Evolutionary conservation across 2,797 vertebrate species (phyloP), one percentile per base, ranked within the genome.

Genomic region (Pseudomugil tenellus): DNA sequence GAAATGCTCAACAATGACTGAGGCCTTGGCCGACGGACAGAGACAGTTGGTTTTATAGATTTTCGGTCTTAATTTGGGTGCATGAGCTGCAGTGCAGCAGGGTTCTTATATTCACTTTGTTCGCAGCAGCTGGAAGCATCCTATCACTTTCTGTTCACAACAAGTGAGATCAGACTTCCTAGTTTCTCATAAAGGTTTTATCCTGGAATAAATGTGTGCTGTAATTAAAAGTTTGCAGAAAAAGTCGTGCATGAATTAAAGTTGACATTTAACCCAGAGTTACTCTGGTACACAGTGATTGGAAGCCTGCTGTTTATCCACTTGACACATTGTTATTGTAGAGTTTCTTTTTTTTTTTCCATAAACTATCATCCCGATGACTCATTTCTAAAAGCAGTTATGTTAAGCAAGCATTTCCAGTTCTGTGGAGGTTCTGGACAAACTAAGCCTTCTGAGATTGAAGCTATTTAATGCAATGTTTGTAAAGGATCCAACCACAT

Each of bases 91-190:
- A 49, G 32, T 37, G 43, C 32, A n/a, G 63, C 56, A n/a, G 21
- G 25, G 48, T 46, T 64, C 9, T 69, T 55, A 66, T 59, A 65
- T 74, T 77, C 1, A 58, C 10, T 81, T 69, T 60, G 23, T 77
- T 74, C 7, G 19, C 39, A 63, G 51, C 72, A 71, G 62, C 70
- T 73, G 74, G 28, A 69, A 17, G 54, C 53, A 23, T 29, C 54
- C 21, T 29, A 23, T 37, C 7, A n/a, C 59, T 37, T 70, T 63
- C 1, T 46, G 4, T 48, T 59, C 13, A 21, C 28, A 64, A 8
- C n/a, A 31, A 56, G 31, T 19, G 28, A 77, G 16, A 57, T 11
- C 3, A 49, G 37, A 31, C 29, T 23, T 12, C 14, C 23, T 5
- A 31, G 11, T 8, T 6, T 26, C 9, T 48, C 39, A 32, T 32